These are phyloP conservation scores for Trichechus manatus DNA, from an alignment of 2,113 vertebrate genomes.

Conservation along the genomic window DNA sequence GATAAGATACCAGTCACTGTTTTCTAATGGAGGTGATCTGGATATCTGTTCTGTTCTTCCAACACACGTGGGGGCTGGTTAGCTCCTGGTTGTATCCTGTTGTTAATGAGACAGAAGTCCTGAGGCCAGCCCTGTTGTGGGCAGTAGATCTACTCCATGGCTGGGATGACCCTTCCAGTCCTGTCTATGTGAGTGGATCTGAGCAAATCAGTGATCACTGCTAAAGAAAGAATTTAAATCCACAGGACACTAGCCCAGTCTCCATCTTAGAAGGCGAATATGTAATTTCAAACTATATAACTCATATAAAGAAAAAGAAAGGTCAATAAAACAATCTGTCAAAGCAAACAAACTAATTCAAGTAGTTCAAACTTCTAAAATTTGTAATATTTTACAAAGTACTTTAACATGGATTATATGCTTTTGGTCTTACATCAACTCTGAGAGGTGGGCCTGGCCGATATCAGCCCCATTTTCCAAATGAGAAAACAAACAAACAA, in stretches of 20 bases:
- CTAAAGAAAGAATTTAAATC: neutral
- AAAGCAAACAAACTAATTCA: conserved; percentile 29
- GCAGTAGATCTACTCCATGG: neutral
- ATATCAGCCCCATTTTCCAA: neutral
- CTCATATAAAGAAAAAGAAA: conserved; percentile 1
- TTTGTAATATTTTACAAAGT: neutral
- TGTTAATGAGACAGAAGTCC: neutral
- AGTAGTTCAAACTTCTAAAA: neutral
- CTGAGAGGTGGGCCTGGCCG: neutral
- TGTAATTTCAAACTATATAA: neutral
- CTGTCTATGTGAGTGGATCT: neutral
- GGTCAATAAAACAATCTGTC: neutral
- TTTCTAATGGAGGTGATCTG: neutral
- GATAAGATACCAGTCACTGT: neutral
- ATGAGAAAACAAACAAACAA: neutral
- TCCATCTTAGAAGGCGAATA: conserved; percentile 35
- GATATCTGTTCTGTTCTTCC: neutral
- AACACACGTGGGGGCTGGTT: neutral
- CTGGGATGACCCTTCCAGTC: neutral
- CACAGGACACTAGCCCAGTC: neutral
- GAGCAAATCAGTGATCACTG: neutral
- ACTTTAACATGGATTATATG: neutral
- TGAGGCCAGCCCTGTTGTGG: neutral
- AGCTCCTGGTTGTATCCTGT: too few species aligned
- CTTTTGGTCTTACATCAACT: neutral